Conservation (phyloP, 2,888 invertebrate genomes). For the Drosophila mimetica region DNA sequence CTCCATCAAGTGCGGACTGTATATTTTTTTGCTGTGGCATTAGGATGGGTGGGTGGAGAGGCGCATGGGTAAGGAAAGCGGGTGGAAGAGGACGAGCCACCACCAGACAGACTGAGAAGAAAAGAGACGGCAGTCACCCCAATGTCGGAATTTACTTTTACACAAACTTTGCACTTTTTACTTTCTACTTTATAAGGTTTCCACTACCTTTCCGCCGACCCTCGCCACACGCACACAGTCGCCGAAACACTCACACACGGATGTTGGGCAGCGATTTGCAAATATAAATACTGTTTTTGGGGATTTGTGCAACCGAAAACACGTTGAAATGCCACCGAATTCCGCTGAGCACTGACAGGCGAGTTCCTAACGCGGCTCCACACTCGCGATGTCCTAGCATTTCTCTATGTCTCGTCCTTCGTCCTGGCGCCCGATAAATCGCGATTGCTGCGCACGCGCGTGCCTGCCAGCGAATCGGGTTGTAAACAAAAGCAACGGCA, state of each 20-base stretch:
- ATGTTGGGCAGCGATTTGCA: slow-evolving; percentile 42
- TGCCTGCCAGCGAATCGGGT: slow-evolving; percentile 6
- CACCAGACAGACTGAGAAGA: slow-evolving; percentile 35
- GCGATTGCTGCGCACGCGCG: slow-evolving; percentile 26
- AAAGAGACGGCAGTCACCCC: slow-evolving; percentile 52
- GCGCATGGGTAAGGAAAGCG: slow-evolving; percentile 5
- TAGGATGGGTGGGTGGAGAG: slow-evolving; percentile 39
- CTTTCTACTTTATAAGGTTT: slow-evolving; percentile 68
- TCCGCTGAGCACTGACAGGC: slow-evolving; percentile 61
- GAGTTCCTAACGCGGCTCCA: slow-evolving; percentile 9
- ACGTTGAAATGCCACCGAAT: slow-evolving; percentile 58
- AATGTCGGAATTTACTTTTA: slow-evolving; percentile 78
- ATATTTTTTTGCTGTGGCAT: slow-evolving; percentile 49
- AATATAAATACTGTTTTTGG: slow-evolving; percentile 20
- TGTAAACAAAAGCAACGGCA: slow-evolving; percentile 7
- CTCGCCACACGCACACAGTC: slow-evolving; percentile 27
- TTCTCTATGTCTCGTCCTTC: slow-evolving; percentile 40
- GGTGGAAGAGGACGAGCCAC: slow-evolving; percentile 17
- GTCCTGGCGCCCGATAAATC: slow-evolving; percentile 32
- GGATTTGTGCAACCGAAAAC: slow-evolving; percentile 30
- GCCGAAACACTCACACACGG: slow-evolving; percentile 15
- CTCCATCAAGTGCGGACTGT: slow-evolving; percentile 1
- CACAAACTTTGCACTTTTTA: slow-evolving; percentile 62
- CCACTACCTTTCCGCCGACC: slow-evolving; percentile 41
- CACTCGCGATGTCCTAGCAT: slow-evolving; percentile 15